A percentile compares a stretch with the other conserved stretches of the same genome.
These are phyloP conservation scores for Kryphioiulus occultus DNA, from an alignment of 2,888 invertebrate species.

Conservation along the genomic window DNA sequence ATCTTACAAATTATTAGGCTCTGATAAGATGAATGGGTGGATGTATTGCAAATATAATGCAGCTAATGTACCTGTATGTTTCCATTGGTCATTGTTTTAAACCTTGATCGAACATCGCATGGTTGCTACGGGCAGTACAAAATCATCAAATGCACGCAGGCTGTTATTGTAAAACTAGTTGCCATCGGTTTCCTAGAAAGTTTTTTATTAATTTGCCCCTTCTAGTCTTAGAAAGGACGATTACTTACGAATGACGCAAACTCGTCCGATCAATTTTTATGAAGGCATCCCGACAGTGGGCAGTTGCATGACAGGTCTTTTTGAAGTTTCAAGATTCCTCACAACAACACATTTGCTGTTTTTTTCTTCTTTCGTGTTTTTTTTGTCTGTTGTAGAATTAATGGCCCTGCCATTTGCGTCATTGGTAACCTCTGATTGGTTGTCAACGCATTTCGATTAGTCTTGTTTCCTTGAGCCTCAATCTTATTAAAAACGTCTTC, in stretches of 20 bases:
- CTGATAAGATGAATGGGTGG: neutral
- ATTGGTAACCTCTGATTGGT: neutral
- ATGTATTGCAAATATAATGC: neutral
- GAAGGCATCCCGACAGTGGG: slow-evolving; percentile 1
- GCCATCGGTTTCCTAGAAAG: neutral
- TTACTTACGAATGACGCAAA: slow-evolving; percentile 9
- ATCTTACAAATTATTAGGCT: too few species aligned
- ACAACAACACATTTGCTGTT: neutral
- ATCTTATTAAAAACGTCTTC: neutral
- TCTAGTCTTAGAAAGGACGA: neutral
- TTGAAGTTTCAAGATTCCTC: slow-evolving; percentile 10
- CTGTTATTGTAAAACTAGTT: neutral
- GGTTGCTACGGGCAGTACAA: neutral
- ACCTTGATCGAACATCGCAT: neutral
- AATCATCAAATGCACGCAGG: neutral
- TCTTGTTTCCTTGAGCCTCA: neutral
- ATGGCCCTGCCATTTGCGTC: slow-evolving; percentile 15
- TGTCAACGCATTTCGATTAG: neutral
- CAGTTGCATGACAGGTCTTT: neutral
- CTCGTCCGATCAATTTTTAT: slow-evolving; percentile 4
- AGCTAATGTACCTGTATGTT: neutral
- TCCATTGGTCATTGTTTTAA: neutral
- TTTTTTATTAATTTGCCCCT: neutral
- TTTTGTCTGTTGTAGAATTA: neutral
- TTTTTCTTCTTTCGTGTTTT: neutral